These are phyloP conservation scores for Dromiciops gliroides DNA, from an alignment of 2,113 vertebrate species.

Conservation along the genomic window DNA sequence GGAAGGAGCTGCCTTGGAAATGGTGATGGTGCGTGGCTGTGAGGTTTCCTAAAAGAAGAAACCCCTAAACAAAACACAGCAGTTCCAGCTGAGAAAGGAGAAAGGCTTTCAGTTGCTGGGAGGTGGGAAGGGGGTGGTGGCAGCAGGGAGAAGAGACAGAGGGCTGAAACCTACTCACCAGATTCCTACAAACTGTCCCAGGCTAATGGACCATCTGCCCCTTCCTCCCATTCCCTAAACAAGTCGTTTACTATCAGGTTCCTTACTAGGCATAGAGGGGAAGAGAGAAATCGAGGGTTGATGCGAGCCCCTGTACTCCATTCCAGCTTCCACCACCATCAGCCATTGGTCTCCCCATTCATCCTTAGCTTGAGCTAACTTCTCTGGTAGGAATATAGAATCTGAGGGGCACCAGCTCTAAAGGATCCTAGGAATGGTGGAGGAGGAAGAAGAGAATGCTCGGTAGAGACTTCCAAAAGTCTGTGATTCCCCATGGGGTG, in stretches of 20 bases:
- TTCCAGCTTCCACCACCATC: neutral
- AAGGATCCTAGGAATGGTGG: neutral
- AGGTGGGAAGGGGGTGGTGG: too few species aligned
- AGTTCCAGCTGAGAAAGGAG: neutral
- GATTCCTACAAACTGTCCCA: neutral
- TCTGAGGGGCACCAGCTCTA: constrained; percentile 12
- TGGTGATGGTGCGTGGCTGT: neutral
- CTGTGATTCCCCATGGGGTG: neutral
- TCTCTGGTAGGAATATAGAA: neutral
- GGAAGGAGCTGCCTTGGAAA: neutral
- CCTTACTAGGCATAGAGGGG: neutral
- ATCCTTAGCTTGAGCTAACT: constrained; percentile 6
- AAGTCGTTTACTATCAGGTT: constrained; percentile 61
- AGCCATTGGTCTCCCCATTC: neutral
- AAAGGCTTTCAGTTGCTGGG: neutral
- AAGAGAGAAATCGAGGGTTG: neutral
- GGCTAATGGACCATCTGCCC: neutral
- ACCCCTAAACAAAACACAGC: constrained; percentile 40
- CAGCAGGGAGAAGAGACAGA: neutral
- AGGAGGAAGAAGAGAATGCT: neutral
- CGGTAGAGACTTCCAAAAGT: neutral
- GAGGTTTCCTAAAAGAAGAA: neutral
- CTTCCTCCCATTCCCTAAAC: constrained; percentile 58
- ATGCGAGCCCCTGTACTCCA: neutral
- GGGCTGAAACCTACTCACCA: neutral